These are phyloP conservation scores for Pollenia labialis DNA, from an alignment of 2,888 invertebrate genomes.

Conservation along the genomic window DNA sequence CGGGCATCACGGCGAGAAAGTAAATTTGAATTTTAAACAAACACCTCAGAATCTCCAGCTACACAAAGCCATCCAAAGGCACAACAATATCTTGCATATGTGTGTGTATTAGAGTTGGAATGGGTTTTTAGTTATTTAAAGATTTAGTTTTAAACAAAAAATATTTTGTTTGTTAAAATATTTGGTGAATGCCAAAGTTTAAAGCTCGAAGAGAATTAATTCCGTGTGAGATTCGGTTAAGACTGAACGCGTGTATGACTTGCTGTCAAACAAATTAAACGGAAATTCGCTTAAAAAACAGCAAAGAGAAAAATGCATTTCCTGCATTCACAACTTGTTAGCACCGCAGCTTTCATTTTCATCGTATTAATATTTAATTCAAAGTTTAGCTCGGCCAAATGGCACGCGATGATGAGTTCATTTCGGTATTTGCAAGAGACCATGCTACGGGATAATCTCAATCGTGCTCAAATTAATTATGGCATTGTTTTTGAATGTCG, in stretches of 20 bases:
- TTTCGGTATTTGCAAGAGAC: conserved; percentile 79
- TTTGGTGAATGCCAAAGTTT: conserved; percentile 31
- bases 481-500: conserved; percentile 81
- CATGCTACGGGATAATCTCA: conserved; percentile 79
- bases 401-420: conserved; percentile 76
- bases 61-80: neutral
- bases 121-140: neutral
- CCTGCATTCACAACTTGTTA: neutral
- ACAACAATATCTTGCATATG: neutral
- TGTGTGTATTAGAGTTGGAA: neutral
- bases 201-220: conserved; percentile 48
- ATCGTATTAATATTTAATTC: conserved; percentile 13
- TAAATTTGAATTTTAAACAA: conserved; percentile 20
- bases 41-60: conserved; percentile 20
- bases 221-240: conserved; percentile 41
- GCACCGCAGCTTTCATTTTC: neutral
- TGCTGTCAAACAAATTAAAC: conserved; percentile 1
- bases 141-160: neutral
- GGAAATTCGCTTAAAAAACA: neutral
- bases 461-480: conserved; percentile 79
- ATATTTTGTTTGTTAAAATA: neutral
- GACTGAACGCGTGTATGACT: conserved; percentile 50
- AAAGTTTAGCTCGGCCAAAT: conserved; percentile 73
- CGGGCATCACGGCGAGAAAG: conserved; percentile 63
- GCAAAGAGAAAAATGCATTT: conserved; percentile 51